Conservation (phyloP, 1,140 invertebrate genomes). For the Cecropterus lyciades region DNA sequence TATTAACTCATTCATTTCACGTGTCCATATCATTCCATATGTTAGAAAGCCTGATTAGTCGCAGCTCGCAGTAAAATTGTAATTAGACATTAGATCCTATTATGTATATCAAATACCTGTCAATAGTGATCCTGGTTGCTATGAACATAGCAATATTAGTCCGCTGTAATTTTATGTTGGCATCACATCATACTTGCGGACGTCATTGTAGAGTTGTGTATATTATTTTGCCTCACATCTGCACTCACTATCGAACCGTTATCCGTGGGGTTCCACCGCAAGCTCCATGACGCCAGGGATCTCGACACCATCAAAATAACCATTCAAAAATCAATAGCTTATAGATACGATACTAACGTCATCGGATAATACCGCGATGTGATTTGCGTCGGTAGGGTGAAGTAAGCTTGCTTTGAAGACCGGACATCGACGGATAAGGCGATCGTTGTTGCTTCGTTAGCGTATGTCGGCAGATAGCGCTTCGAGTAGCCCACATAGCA, state of each 20-base stretch:
- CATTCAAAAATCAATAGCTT: constrained; percentile 39
- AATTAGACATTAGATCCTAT: constrained; percentile 17
- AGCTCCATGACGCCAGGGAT: constrained; percentile 49
- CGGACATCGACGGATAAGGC: constrained; percentile 47
- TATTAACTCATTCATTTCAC: constrained; percentile 9
- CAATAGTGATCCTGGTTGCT: constrained; percentile 14
- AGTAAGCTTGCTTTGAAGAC: constrained; percentile 42
- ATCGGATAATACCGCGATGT: constrained; percentile 17
- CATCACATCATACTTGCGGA: constrained; percentile 47
- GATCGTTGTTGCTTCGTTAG: constrained; percentile 69
- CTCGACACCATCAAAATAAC: constrained; percentile 37
- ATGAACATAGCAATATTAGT: constrained; percentile 6
- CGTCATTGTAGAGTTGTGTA: constrained; percentile 50
- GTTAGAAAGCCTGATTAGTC: constrained; percentile 21
- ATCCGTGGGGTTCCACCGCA: constrained; percentile 38
- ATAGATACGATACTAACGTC: constrained; percentile 39
- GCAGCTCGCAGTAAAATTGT: constrained; percentile 27
- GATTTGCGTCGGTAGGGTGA: background rate
- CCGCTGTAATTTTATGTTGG: constrained; percentile 40
- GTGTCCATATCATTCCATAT: constrained; percentile 8
- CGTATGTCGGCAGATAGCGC: constrained; percentile 56
- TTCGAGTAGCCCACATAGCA: constrained; percentile 61
- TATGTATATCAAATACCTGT: constrained; percentile 7
- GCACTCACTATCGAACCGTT: constrained; percentile 50
- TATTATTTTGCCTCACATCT: constrained; percentile 73